Evolutionary conservation across 2,888 invertebrate species (phyloP).

Genomic region (Cloeon dipterum): DNA sequence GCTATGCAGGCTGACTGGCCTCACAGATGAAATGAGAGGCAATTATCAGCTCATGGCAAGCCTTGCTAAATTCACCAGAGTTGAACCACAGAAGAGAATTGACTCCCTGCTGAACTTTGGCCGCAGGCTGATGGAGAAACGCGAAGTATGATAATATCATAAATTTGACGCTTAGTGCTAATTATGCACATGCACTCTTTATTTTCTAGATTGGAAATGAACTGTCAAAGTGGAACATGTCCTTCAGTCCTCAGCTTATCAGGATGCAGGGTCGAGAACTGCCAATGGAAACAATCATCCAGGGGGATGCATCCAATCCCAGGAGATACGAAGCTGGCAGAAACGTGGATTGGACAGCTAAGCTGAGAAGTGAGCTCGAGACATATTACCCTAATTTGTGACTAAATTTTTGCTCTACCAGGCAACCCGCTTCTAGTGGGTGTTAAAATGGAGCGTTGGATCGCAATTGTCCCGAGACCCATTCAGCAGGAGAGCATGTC

Average conservation of each 20-base stretch:
- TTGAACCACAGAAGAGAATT: not conserved
- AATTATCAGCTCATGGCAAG: not conserved
- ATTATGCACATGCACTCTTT: not conserved
- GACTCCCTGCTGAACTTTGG: not conserved
- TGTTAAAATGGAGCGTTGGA: slow-evolving; percentile 8
- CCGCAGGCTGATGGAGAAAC: not conserved
- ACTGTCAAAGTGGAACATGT: not conserved
- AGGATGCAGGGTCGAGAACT: not conserved
- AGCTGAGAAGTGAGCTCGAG: not conserved
- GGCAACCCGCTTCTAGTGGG: slow-evolving; percentile 7
- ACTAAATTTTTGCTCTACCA: slow-evolving; percentile 5
- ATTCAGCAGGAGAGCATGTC: slow-evolving; percentile 2
- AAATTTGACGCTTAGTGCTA: too few species aligned
- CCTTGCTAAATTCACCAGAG: not conserved
- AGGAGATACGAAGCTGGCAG: not conserved
- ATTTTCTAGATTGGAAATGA: not conserved
- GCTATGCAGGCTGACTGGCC: slow-evolving; percentile 13
- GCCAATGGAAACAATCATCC: not conserved
- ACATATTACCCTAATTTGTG: too few species aligned
- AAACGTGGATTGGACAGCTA: not conserved
- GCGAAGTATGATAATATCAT: not conserved
- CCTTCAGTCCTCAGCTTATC: not conserved
- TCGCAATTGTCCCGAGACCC: slow-evolving; percentile 7
- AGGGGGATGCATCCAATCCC: not conserved
- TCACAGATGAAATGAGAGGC: not conserved